Evolutionary conservation across 1,140 invertebrate species (phyloP), one percentile per base, ranked within the genome.

Genomic region (Dendroctonus ponderosae): DNA sequence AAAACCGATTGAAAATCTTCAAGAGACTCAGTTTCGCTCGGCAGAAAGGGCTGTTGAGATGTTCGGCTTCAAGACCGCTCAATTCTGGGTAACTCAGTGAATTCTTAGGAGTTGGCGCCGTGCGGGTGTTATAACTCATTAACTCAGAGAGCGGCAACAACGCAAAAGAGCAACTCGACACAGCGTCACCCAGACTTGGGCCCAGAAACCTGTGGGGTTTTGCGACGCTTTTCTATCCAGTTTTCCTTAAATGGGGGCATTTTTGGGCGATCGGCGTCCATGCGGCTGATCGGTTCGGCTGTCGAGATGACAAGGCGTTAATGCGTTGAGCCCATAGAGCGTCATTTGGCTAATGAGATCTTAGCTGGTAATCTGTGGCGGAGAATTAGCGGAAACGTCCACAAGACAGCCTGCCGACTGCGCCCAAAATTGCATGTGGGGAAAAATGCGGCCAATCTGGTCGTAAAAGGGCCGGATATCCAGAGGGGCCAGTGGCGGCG

Each of bases 271-370:
- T 53, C 38, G 12, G 6, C 12, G 2, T 26, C 56, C 37, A 44
- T 39, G 9, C 7, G 5, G 49, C 43, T 44, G 64, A 66, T 59
- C 58, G 59, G 54, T 62, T 62, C n/a, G 50, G 54, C 42, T 66
- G 49, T 51, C 51, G 69, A 50, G 49, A 50, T 69, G 64, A 71
- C 69, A 71, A 62, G 61, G 58, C 57, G 66, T 66, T 72, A 72
- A 72, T 66, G 53, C 56, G 53, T 46, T 57, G 69, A 67, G 74
- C 70, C 73, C 72, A 73, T 75, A 70, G 73, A 73, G 71, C 72
- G 74, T 75, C 74, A 75, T 72, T 71, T 60, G 65, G 62, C 68
- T 75, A 75, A 75, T 75, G 72, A 73, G 74, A 75, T 75, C 74
- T 71, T 69, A 56, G 52, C 64, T 71, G 70, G 67, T 70, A 72